Percentiles rank a stretch among this genome's conserved stretches.
Evolutionary conservation across 2,888 invertebrate species (phyloP).

Genomic region (Hedya salicella): DNA sequence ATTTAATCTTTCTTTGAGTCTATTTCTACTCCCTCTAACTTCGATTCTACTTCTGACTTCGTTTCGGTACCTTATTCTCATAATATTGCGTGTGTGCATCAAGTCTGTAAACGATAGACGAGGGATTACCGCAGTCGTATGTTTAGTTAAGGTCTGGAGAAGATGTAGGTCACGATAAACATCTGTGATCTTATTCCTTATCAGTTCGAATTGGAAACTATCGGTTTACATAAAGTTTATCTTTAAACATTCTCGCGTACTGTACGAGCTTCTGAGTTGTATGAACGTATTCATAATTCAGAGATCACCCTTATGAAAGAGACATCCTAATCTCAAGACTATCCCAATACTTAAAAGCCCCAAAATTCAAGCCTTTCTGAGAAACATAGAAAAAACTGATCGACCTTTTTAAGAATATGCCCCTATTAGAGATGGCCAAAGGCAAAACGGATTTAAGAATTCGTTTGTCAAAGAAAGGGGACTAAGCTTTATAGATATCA

Average conservation of each 20-base stretch:
- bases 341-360: too few relatives aligned
- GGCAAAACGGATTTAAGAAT: slow-evolving; percentile 4
- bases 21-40: too few relatives aligned
- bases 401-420: not conserved
- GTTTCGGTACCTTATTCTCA: too few relatives aligned
- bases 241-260: too few relatives aligned
- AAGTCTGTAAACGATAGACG: not conserved
- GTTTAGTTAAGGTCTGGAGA: not conserved
- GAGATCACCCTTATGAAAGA: too few relatives aligned
- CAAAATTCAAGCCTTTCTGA: not conserved
- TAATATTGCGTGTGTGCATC: not conserved
- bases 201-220: not conserved
- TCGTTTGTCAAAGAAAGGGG: slow-evolving; percentile 3
- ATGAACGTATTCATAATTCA: too few relatives aligned
- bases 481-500: slow-evolving; percentile 16
- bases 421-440: not conserved
- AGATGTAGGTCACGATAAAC: not conserved
- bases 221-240: not conserved
- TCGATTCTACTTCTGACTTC: too few relatives aligned
- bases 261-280: too few relatives aligned
- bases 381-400: not conserved
- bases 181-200: not conserved
- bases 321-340: too few relatives aligned
- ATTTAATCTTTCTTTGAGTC: too few relatives aligned
- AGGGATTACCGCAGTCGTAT: not conserved